These are phyloP conservation scores for Caenorhabditis sp. DNA, from an alignment of 2,888 invertebrate genomes.

Conservation along the genomic window DNA sequence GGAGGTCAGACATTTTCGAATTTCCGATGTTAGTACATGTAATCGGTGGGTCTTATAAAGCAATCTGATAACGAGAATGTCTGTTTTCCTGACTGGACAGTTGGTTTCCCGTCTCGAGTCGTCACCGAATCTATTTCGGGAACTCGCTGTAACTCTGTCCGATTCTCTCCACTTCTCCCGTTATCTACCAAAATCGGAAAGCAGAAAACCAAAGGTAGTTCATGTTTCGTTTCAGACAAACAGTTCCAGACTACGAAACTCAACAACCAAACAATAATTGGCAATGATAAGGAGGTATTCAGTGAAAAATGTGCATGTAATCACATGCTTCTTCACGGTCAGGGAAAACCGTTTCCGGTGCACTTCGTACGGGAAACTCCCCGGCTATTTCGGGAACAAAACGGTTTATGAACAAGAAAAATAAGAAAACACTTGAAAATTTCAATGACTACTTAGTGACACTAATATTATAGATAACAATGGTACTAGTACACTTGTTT, in stretches of 20 bases:
- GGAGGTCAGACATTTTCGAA: not conserved
- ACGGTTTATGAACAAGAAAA: too few relatives aligned
- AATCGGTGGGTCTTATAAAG: not conserved
- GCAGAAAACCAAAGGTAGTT: not conserved
- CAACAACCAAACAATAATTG: not conserved
- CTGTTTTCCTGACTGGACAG: not conserved
- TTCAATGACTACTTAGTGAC: too few relatives aligned
- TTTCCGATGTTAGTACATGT: not conserved
- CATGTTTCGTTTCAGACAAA: not conserved
- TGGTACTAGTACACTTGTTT: too few relatives aligned
- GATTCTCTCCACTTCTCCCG: not conserved
- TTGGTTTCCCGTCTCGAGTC: not conserved
- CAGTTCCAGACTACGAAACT: not conserved
- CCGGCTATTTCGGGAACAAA: slow-evolving; percentile 3
- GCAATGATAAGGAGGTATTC: not conserved
- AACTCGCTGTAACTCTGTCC: not conserved
- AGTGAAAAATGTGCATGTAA: not conserved
- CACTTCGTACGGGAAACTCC: not conserved
- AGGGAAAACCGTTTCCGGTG: not conserved
- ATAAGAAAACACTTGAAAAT: too few relatives aligned
- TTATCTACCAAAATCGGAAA: not conserved
- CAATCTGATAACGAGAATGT: not conserved
- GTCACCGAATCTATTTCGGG: not conserved
- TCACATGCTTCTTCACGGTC: not conserved
- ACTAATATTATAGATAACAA: too few relatives aligned